phyloP scores from a whole-genome alignment of 1,140 invertebrate genomes.

The Ectropis grisescens region DNA sequence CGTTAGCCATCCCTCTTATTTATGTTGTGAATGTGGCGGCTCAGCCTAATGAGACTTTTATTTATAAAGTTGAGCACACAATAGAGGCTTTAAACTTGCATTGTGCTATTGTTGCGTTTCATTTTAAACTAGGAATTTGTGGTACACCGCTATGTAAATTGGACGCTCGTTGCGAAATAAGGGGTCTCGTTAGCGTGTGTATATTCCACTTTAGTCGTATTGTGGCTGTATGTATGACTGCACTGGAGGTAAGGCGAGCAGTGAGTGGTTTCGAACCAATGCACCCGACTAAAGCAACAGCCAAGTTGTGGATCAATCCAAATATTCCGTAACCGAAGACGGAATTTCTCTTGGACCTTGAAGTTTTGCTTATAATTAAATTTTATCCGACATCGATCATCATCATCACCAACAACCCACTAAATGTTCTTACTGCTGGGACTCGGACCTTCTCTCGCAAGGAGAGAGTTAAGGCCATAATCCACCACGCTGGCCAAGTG shows the following conservation, averaged over 20 bases:
- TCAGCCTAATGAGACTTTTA: slow-evolving; percentile 59
- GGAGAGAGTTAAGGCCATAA: no score
- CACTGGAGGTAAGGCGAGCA: slow-evolving; percentile 8
- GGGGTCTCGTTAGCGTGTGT: slow-evolving; percentile 34
- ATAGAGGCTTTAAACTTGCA: slow-evolving; percentile 51
- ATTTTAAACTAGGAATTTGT: slow-evolving; percentile 53
- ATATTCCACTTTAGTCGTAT: slow-evolving; percentile 18
- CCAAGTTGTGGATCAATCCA: no score
- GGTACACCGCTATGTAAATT: slow-evolving; percentile 55
- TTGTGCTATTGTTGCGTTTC: slow-evolving; percentile 61
- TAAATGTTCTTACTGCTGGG: no score
- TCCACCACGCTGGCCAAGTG: no score
- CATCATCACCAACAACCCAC: no score
- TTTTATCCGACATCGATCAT: no score
- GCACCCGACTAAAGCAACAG: no score
- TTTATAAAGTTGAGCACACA: slow-evolving; percentile 58
- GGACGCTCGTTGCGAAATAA: slow-evolving; percentile 42
- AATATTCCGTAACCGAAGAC: no score
- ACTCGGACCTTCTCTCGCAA: no score
- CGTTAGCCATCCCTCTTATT: slow-evolving; percentile 47
- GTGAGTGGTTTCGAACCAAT: no score
- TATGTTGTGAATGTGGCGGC: slow-evolving; percentile 44
- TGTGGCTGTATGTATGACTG: slow-evolving; percentile 11
- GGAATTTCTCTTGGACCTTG: no score
- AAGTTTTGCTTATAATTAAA: no score